Evolutionary conservation across 2,888 invertebrate genomes (phyloP).

Genomic region (Drosophila mimetica): DNA sequence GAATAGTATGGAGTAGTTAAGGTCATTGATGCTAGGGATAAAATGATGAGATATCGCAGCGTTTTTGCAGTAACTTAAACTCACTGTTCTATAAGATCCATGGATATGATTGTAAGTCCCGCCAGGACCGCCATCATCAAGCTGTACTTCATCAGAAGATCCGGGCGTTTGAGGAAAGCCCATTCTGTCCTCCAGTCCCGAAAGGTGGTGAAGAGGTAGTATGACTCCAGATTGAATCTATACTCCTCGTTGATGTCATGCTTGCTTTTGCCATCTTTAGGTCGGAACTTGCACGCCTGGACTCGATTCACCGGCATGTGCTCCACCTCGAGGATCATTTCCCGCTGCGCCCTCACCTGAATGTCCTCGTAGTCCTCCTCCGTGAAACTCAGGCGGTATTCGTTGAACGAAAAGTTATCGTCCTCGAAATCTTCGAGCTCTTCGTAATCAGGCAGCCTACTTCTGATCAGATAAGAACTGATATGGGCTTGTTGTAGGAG

Average conservation of each 20-base stretch:
- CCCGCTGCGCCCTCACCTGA: conserved; percentile 2
- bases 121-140: conserved; percentile 87
- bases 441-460: not conserved
- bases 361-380: conserved; percentile 7
- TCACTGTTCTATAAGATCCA: conserved; percentile 49
- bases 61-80: too few relatives aligned
- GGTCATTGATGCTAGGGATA: not conserved
- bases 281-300: not conserved
- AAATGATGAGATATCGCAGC: too few relatives aligned
- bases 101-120: conserved; percentile 86
- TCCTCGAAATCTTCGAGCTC: not conserved
- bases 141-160: conserved; percentile 94
- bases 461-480: conserved; percentile 41
- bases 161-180: conserved; percentile 89
- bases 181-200: conserved; percentile 88
- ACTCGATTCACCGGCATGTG: conserved; percentile 88
- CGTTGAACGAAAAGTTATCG: not conserved
- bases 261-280: not conserved
- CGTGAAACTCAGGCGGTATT: not conserved
- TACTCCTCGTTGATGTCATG: conserved; percentile 16
- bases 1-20: not conserved
- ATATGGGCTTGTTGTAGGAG: conserved; percentile 15
- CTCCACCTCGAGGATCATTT: conserved; percentile 45
- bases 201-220: conserved; percentile 70
- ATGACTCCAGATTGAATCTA: not conserved